Evolutionary conservation across 2,888 invertebrate species (phyloP).

Genomic region (Copidosoma aretas): DNA sequence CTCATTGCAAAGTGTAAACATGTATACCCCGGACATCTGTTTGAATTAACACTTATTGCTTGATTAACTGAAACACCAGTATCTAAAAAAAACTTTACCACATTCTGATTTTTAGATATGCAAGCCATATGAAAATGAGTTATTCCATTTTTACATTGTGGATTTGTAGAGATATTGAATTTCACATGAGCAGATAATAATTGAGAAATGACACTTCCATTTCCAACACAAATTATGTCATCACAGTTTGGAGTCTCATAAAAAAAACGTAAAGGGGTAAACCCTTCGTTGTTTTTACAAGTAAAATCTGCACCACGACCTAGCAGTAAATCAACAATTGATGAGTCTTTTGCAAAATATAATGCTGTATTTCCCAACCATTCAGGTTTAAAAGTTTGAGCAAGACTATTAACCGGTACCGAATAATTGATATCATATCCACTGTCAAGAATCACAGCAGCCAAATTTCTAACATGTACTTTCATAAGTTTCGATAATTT

Average conservation of each 20-base stretch:
- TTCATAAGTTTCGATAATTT: too few relatives aligned
- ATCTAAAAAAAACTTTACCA: constrained; percentile 5
- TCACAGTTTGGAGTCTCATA: not conserved
- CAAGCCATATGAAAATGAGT: constrained; percentile 24
- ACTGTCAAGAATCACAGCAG: not conserved
- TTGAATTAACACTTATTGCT: not conserved
- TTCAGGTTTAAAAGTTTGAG: not conserved
- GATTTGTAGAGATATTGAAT: not conserved
- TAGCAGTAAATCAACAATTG: not conserved
- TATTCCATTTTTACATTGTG: constrained; percentile 7
- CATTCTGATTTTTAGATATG: not conserved
- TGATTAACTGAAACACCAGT: not conserved
- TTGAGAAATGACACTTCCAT: not conserved
- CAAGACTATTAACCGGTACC: not conserved
- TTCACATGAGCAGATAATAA: constrained; percentile 1
- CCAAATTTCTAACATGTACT: too few relatives aligned
- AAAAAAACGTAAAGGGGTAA: constrained; percentile 1
- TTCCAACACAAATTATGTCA: not conserved
- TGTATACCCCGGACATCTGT: constrained; percentile 5
- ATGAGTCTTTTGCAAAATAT: constrained; percentile 1
- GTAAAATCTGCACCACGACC: constrained; percentile 1
- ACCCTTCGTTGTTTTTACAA: not conserved
- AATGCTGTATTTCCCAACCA: constrained; percentile 11
- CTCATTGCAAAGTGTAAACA: constrained; percentile 17
- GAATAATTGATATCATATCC: constrained; percentile 15